Percentiles rank a stretch among this genome's conserved stretches.
Evolutionary conservation across 2,888 invertebrate genomes (phyloP).

Genomic region (Trichogramma dendrolimi): DNA sequence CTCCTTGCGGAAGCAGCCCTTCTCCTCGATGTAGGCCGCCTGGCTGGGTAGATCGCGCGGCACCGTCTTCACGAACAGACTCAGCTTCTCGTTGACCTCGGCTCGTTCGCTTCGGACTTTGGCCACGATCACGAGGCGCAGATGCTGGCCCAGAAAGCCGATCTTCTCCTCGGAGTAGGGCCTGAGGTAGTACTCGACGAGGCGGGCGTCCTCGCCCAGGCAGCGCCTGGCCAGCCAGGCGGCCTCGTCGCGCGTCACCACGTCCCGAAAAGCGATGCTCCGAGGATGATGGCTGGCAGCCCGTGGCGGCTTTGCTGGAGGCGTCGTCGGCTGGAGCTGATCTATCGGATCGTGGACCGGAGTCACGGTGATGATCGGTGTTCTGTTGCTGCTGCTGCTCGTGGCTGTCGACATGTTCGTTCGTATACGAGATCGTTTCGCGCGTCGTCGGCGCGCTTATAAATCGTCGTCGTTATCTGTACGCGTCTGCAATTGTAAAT

Average conservation of each 20-base stretch:
- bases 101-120: background rate
- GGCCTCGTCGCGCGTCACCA: constrained; percentile 30
- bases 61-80: constrained; percentile 60
- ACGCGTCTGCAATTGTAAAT: too few relatives aligned
- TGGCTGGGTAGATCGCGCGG: constrained; percentile 56
- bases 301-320: too few relatives aligned
- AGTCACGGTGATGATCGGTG: too few relatives aligned
- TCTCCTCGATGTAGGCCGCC: constrained; percentile 54
- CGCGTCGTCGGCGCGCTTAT: too few relatives aligned
- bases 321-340: too few relatives aligned
- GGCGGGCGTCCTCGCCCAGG: constrained; percentile 18
- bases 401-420: too few relatives aligned
- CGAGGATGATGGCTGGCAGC: too few relatives aligned
- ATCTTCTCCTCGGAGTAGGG: constrained; percentile 39
- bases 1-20: constrained; percentile 46
- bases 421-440: too few relatives aligned
- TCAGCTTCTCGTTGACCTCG: constrained; percentile 26
- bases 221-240: constrained; percentile 13
- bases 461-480: too few relatives aligned
- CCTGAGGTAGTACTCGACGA: constrained; percentile 32
- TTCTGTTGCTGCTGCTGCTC: too few relatives aligned
- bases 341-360: too few relatives aligned
- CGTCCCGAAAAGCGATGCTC: background rate
- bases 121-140: background rate
- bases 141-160: constrained; percentile 37